Evolutionary conservation across 2,888 invertebrate species (phyloP).

Genomic region (Anagyrus pseudococci): DNA sequence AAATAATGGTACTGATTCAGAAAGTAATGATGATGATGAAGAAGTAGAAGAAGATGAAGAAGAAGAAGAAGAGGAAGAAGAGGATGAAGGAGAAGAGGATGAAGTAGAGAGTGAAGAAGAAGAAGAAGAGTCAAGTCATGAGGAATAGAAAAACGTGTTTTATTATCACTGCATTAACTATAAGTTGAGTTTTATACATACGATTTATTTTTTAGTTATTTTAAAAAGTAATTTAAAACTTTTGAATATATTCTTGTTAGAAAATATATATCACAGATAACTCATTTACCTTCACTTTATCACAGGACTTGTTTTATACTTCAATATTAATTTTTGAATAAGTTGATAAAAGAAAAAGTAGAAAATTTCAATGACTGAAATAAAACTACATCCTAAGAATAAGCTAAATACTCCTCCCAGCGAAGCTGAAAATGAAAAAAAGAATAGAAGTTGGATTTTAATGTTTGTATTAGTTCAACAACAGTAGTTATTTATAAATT

Average conservation of each 20-base stretch:
- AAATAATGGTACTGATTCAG: constrained; percentile 12
- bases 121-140: neutral
- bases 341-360: constrained; percentile 53
- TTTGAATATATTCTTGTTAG: constrained; percentile 20
- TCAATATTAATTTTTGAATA: constrained; percentile 33
- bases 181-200: constrained; percentile 9
- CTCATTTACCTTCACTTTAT: constrained; percentile 21
- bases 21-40: constrained; percentile 3
- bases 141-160: neutral
- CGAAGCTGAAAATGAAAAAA: constrained; percentile 56
- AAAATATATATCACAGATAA: constrained; percentile 24
- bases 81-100: neutral
- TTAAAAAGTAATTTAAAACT: constrained; percentile 10
- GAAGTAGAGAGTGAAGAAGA: constrained; percentile 10
- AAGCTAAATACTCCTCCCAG: constrained; percentile 62
- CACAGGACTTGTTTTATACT: constrained; percentile 24
- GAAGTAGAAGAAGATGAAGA: constrained; percentile 2
- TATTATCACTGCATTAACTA: neutral
- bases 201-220: neutral
- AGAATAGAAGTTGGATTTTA: neutral
- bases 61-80: neutral
- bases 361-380: constrained; percentile 59
- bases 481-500: neutral
- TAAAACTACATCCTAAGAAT: constrained; percentile 62
- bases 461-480: neutral